These are phyloP conservation scores for Cynopterus sphinx DNA, from an alignment of 2,797 vertebrate genomes.

Conservation along the genomic window DNA sequence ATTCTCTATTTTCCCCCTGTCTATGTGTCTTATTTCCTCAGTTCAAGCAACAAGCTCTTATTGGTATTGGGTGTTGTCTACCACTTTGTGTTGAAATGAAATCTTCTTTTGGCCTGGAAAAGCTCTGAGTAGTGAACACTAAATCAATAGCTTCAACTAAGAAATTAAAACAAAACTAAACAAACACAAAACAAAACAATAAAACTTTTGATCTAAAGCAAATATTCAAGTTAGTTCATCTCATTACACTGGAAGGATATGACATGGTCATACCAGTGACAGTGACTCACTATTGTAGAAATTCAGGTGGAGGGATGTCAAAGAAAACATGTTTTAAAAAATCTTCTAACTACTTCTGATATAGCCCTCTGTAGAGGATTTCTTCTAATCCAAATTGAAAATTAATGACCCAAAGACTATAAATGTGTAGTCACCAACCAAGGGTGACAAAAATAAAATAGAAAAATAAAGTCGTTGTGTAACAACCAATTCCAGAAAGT, in stretches of 20 bases:
- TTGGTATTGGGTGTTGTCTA: neutral
- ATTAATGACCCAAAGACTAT: neutral
- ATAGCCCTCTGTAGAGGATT: neutral
- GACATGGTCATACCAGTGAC: neutral
- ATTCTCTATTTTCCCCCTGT: neutral
- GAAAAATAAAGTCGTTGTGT: neutral
- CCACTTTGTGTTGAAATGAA: neutral
- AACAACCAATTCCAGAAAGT: neutral
- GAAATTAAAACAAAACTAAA: neutral
- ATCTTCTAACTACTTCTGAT: neutral
- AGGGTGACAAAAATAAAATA: neutral
- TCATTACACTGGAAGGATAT: neutral
- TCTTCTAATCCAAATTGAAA: neutral
- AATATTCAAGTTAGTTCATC: neutral
- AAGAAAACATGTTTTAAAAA: conserved; percentile 20
- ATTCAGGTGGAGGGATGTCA: neutral
- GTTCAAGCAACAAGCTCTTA: neutral
- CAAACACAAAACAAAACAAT: neutral
- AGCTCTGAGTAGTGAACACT: neutral
- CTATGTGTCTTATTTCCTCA: neutral
- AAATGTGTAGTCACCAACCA: neutral
- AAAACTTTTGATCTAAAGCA: neutral
- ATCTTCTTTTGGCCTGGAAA: neutral
- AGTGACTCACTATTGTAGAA: neutral
- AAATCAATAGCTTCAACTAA: neutral